Conservation (phyloP, 2,113 vertebrate genomes). For the Trinectes maculatus region DNA sequence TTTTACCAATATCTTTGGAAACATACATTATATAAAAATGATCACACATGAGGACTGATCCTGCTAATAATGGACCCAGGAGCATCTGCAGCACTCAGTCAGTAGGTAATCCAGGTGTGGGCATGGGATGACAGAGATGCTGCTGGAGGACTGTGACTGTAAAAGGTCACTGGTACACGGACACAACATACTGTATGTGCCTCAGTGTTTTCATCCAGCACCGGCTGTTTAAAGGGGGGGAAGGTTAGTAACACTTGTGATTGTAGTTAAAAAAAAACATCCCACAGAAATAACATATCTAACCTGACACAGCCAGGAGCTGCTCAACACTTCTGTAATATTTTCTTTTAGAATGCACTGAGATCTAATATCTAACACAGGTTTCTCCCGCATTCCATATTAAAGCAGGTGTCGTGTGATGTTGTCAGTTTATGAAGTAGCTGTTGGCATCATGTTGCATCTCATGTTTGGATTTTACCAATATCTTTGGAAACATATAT, state of each 20-base stretch:
- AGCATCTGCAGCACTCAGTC: conserved; percentile 4
- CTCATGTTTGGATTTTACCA: not conserved
- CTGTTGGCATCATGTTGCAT: no score
- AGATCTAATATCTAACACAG: no score
- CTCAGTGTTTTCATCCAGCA: conserved; percentile 15
- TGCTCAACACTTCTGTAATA: no score
- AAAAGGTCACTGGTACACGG: not conserved
- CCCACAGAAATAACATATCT: no score
- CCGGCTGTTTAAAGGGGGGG: not conserved
- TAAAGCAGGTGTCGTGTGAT: no score
- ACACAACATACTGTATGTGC: not conserved
- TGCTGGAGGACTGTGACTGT: not conserved
- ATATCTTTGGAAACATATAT: conserved; percentile 24
- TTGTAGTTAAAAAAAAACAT: no score
- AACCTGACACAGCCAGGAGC: no score
- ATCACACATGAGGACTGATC: conserved; percentile 5
- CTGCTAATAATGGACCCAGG: not conserved
- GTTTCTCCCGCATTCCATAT: no score
- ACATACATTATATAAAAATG: conserved; percentile 10
- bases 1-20: conserved; percentile 20
- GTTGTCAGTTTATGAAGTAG: no score
- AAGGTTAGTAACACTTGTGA: no score
- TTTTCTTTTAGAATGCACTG: no score
- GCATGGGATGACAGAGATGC: not conserved
- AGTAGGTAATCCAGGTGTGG: conserved; percentile 24